Base-by-base conservation (phyloP, 2,113 vertebrate species). In the Plectropomus leopardus region DNA sequence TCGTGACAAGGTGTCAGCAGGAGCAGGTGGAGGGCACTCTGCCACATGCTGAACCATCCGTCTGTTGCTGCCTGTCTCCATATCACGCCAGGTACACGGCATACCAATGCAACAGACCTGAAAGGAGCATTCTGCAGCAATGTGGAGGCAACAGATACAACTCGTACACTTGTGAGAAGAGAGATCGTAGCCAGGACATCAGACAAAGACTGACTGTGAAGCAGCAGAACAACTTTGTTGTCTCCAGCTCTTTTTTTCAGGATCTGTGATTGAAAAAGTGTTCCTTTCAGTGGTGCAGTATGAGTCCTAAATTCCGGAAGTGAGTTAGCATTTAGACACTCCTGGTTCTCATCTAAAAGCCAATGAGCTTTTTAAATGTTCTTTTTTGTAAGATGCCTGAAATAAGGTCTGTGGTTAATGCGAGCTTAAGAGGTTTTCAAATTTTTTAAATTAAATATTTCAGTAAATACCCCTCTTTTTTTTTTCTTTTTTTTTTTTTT, bases 21-120 rank as follows among this genome's bases (percentile, higher is more conserved):
- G 82, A 84, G 83, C 88, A 88, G 89, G 84, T 92, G 91, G 90
- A 92, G 72, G 84, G 74, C 82, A 76, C 69, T 77, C 84, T 80
- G 83, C 91, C 87, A 77, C 88, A 90, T 80, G 76, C 88, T 86
- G 78, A 86, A 89, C 87, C 73, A 69, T 91, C 92, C 88, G 61
- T 92, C 92, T 92, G 92, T 86, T 66, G 73, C 61, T 70, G 78
- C 84, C 76, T 69, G 63, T 85, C 69, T 81, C 71, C 66, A 51
- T 50, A 66, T 79, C 72, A 30, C 23, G 64, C 50, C 77, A 86
- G 76, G 80, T 83, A 90, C 65, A 80, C 55, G 24, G 63, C 63
- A 84, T 70, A 82, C 82, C 71, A 68, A 53, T 51, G 65, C 47
- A 85, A 55, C 48, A 17, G 30, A 40, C 72, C 71, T 23, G 55